Conservation (phyloP, 2,113 vertebrate species). For the Triplophysa siluroides region DNA sequence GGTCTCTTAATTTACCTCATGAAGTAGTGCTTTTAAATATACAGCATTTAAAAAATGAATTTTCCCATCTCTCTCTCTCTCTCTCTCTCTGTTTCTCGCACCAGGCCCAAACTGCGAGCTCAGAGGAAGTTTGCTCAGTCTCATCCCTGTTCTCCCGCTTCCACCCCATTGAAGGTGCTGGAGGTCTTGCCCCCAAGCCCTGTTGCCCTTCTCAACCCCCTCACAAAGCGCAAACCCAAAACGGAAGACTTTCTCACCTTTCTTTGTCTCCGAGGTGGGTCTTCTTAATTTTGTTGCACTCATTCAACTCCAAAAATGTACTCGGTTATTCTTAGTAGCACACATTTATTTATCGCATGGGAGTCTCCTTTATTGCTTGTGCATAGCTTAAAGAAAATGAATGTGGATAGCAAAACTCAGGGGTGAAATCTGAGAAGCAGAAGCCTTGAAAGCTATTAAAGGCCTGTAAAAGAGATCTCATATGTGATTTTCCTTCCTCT, state of each 20-base stretch:
- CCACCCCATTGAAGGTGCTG: slow-evolving; percentile 86
- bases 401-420: too few species aligned
- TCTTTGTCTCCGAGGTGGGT: slow-evolving; percentile 89
- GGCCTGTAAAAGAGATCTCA: too few species aligned
- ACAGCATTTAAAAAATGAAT: too few species aligned
- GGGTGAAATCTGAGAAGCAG: too few species aligned
- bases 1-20: too few species aligned
- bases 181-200: slow-evolving; percentile 82
- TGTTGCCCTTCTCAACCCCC: slow-evolving; percentile 83
- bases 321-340: background rate
- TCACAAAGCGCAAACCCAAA: slow-evolving; percentile 90
- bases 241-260: slow-evolving; percentile 93
- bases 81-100: slow-evolving; percentile 44
- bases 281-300: background rate
- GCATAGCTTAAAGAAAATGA: background rate
- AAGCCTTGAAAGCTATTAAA: too few species aligned
- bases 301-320: background rate
- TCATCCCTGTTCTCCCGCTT: slow-evolving; percentile 87
- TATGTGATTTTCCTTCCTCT: background rate
- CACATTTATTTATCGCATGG: background rate
- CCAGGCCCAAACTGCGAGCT: slow-evolving; percentile 89
- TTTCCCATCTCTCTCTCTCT: background rate
- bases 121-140: slow-evolving; percentile 94
- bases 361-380: slow-evolving; percentile 4
- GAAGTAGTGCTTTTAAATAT: too few species aligned